Evolutionary conservation across 2,113 vertebrate genomes (phyloP), one percentile per base, ranked within the genome.

Genomic region (Ginglymostoma cirratum): DNA sequence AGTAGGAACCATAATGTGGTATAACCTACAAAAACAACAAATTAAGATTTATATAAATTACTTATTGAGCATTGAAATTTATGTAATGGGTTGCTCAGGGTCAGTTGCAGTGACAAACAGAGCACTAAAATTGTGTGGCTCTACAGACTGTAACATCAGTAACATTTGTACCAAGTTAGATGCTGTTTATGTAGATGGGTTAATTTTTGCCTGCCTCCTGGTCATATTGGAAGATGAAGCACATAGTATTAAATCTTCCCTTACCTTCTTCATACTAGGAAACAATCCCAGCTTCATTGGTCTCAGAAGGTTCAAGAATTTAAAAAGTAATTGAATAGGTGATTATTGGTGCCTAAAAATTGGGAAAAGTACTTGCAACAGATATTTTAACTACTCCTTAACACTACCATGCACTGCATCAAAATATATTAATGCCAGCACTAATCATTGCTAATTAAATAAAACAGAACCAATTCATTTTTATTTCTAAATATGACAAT

Each of bases 1-100:
- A 48, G 93, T 95, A 70, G 38, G 93, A 95, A 42, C 66, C 93
- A 95, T 95, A 14, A 34, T 89, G 42, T 30, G 45, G 45, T 45
- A 34, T 30, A 95, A 48, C 24, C 93, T 95, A 95, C 23, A 95
- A 70, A 95, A 95, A 95, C 38, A 45, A 94, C 17, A 89, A 2
- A 69, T 6, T 30, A 66, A 94, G 34, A 30, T 55, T 89, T 23
- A 45, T 12, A 42, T 21, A 94, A 67, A 94, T n/a, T 65, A 14
- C 52, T 61, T 42, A 42, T 83, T 61, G 65, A 92, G 17, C 17
- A 65, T 55, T 34, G 30, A 61, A 65, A 34, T 34, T 19, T 83
- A 83, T 65, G 55, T 15, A 34, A 5, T 34, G 15, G 34, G 12
- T 65, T 55, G 15, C 30, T n/a, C 21, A 27, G 27, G 0, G n/a